Base-by-base conservation (phyloP, 2,113 vertebrate genomes). In the Lipophrys pholis region DNA sequence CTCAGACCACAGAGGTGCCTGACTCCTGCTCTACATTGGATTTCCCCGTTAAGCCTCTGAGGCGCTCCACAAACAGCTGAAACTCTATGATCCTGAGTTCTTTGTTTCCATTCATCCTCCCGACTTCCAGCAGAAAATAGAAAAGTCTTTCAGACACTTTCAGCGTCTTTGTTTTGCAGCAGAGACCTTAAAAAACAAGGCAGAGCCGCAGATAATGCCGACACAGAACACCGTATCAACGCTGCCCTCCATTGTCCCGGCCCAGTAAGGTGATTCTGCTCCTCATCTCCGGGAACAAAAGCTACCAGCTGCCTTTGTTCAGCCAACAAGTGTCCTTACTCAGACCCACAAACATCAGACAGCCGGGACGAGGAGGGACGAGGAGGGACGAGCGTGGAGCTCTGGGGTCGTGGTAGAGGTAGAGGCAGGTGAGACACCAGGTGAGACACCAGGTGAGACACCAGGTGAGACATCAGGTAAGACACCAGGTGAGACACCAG, bases 211-310 rank as follows among this genome's bases (percentile, higher is more conserved):
- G 49, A 78, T 63, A 80, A 36, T 35, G 49, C 50, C 9, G 86
- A 78, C 75, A 88, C 69, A 61, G 53, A 69, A 88, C 38, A 68
- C 80, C 61, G 10, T 49, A 51, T 60, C 49, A 72, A n/a, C 53
- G 55, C 76, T 30, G 69, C 77, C 84, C 77, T 66, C 45, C 57
- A 78, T 87, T 88, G 89, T 91, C 49, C 12, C 0, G 6, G 7
- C 5, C 1, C n/a, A 72, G 78, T 61, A 69, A 81, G 77, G 62
- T 12, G 57, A 82, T 89, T 83, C 87, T 76, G 69, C 80, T 76
- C 69, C 81, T 83, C 85, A 82, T 83, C 75, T 63, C 48, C 51
- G 75, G 73, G 77, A 76, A 83, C 89, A 85, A 84, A 78, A 67
- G 73, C 55, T 41, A 70, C 63, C 73, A 53, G 74, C 70, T 55